Conservation (phyloP, 1,140 invertebrate genomes). For the Mesaphorura yosii region DNA sequence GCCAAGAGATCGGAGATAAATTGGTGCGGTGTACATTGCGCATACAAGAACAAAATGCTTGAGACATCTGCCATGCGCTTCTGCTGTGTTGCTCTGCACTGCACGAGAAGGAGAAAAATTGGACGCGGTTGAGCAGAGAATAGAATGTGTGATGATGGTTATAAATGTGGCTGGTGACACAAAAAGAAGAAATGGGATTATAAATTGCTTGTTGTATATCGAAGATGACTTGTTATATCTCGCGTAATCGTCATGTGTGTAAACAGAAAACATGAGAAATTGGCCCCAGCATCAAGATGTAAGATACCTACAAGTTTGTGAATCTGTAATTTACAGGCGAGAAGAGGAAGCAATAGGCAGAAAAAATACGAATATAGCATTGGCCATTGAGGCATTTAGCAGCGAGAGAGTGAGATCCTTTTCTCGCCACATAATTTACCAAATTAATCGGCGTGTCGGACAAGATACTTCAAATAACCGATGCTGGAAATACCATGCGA, state of each 20-base stretch:
- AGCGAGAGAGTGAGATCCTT: not conserved
- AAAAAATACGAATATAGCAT: not conserved
- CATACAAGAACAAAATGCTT: no score
- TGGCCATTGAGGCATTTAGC: not conserved
- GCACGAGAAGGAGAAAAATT: not conserved
- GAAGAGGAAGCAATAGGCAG: not conserved
- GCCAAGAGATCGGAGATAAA: no score
- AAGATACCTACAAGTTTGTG: no score
- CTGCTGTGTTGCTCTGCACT: no score
- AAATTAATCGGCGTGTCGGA: constrained; percentile 32
- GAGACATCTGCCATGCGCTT: no score
- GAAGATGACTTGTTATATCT: not conserved
- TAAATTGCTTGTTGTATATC: not conserved
- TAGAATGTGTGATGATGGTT: not conserved
- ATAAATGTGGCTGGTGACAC: not conserved
- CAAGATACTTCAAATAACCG: constrained; percentile 23
- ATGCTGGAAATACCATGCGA: constrained; percentile 19
- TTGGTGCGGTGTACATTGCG: no score
- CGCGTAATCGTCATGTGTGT: not conserved
- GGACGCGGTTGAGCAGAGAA: not conserved
- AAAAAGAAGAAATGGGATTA: not conserved
- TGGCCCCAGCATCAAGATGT: no score
- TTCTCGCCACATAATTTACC: constrained; percentile 30
- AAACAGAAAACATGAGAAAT: not conserved
- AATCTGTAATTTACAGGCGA: no score